phyloP scores from a whole-genome alignment of 2,797 vertebrate species.

The Sebastes hubbsi region DNA sequence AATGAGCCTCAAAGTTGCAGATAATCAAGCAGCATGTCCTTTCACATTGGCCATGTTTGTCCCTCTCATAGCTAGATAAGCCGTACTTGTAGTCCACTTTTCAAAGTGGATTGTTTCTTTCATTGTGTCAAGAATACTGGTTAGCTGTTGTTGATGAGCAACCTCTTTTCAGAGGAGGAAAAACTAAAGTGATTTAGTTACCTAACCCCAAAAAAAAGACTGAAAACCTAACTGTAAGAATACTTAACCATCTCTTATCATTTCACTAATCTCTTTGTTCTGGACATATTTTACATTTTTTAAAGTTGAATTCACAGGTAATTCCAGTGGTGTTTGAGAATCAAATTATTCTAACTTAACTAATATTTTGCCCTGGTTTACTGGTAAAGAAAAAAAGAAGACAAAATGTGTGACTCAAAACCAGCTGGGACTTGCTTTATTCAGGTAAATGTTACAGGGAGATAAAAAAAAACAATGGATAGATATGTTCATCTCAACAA shows the following conservation, averaged over 20 bases:
- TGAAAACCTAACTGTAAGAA: not conserved
- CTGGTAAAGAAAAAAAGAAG: not conserved
- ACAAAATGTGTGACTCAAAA: not conserved
- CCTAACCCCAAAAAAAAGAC: not conserved
- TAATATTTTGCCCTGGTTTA: not conserved
- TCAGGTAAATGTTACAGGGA: conserved; percentile 42
- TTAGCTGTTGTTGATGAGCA: not conserved
- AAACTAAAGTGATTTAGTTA: not conserved
- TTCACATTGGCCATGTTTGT: not conserved
- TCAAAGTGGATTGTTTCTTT: not conserved
- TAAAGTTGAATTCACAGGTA: not conserved
- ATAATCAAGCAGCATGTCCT: not conserved
- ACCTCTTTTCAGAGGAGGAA: not conserved
- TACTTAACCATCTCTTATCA: not conserved
- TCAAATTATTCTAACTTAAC: not conserved
- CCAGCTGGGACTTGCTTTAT: conserved; percentile 48
- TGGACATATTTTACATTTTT: not conserved
- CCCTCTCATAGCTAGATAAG: not conserved
- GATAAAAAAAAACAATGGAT: conserved; percentile 12
- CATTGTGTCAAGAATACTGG: not conserved
- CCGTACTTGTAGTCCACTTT: not conserved
- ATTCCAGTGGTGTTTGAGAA: not conserved
- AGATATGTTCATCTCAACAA: conserved; percentile 25
- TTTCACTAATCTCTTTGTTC: not conserved
- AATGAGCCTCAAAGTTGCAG: not conserved